These are phyloP conservation scores for Dasyornis broadbenti DNA, from an alignment of 2,113 vertebrate genomes.

Conservation along the genomic window DNA sequence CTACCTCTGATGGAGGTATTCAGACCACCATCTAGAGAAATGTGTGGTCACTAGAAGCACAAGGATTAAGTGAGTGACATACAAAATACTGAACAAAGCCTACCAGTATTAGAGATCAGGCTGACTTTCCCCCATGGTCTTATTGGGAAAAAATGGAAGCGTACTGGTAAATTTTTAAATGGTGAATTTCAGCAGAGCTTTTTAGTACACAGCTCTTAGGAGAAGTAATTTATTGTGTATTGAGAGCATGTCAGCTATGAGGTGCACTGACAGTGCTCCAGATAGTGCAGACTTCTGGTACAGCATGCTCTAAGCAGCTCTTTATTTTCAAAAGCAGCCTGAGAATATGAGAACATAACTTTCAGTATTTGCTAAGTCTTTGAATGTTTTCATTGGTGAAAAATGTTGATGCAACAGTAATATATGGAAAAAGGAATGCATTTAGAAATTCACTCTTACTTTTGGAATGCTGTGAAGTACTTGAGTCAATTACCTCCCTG, in stretches of 20 bases:
- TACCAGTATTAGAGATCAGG: background rate
- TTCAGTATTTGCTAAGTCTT: background rate
- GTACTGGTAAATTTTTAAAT: background rate
- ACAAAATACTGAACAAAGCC: background rate
- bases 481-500: background rate
- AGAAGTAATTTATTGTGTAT: background rate
- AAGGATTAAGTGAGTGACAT: background rate
- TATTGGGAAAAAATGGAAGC: background rate
- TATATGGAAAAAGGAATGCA: background rate
- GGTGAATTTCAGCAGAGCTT: background rate
- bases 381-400: background rate
- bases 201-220: background rate
- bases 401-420: background rate
- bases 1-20: background rate
- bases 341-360: background rate
- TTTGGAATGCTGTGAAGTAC: background rate
- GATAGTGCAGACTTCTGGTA: background rate
- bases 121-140: background rate
- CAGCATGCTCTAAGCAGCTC: background rate
- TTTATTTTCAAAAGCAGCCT: background rate
- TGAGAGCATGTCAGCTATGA: fast-evolving
- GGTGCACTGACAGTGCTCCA: background rate
- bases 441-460: background rate
- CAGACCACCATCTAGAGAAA: background rate
- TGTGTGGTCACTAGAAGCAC: background rate